Conservation (phyloP, 2,888 invertebrate species). For the Ptychoptera contaminata region DNA sequence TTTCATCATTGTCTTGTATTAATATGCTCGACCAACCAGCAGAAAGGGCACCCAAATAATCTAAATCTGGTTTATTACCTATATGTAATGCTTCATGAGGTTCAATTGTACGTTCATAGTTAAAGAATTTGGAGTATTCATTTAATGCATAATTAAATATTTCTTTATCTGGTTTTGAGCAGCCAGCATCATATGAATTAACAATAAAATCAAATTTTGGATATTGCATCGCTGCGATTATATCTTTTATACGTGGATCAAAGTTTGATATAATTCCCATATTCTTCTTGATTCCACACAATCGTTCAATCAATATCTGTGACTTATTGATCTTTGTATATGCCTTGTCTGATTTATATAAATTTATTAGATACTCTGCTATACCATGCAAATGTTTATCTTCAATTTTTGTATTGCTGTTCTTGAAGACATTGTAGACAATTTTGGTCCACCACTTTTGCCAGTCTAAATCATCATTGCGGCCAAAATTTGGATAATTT, state of each 20-base stretch:
- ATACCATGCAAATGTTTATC: conserved; percentile 23
- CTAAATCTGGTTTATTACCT: conserved; percentile 59
- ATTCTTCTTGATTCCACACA: conserved; percentile 26
- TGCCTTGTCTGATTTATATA: conserved; percentile 51
- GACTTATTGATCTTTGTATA: conserved; percentile 55
- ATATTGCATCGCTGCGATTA: conserved; percentile 48
- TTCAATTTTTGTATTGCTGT: conserved; percentile 15
- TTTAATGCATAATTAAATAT: conserved; percentile 34
- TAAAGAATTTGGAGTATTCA: conserved; percentile 21
- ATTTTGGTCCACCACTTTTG: conserved; percentile 63
- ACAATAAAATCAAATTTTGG: conserved; percentile 61
- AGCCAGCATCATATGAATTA: conserved; percentile 58
- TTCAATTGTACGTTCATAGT: conserved; percentile 15
- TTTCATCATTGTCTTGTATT: conserved; percentile 1
- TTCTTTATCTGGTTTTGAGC: conserved; percentile 22
- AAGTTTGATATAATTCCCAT: conserved; percentile 81
- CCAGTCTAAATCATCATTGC: conserved; percentile 45
- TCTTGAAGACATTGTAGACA: conserved; percentile 20
- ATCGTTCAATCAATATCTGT: conserved; percentile 35
- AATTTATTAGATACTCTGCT: conserved; percentile 42
- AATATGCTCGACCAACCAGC: conserved; percentile 51
- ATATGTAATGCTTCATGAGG: conserved; percentile 61
- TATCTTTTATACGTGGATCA: conserved; percentile 58
- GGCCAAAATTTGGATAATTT: conserved; percentile 68
- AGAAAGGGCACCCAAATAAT: conserved; percentile 59